These are phyloP conservation scores for Bibio marci DNA, from an alignment of 2,888 invertebrate genomes.

Conservation along the genomic window DNA sequence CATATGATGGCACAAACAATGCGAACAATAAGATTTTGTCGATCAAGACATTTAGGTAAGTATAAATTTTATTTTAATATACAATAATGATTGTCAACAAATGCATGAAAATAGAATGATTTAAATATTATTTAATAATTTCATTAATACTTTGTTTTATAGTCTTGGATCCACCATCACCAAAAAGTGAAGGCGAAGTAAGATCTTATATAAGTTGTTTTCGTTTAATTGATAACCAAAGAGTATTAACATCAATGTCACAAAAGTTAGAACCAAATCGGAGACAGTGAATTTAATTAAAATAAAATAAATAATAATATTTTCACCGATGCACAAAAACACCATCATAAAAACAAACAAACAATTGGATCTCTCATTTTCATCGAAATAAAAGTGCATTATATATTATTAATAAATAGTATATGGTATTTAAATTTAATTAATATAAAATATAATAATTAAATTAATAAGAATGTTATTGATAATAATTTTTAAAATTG, in stretches of 20 bases:
- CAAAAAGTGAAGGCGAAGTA: conserved; percentile 51
- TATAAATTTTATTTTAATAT: conserved; percentile 4
- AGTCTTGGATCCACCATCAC: conserved; percentile 47
- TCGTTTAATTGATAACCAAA: conserved; percentile 63
- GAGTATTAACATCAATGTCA: conserved; percentile 57
- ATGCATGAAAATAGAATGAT: no score
- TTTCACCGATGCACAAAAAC: no score
- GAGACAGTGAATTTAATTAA: conserved; percentile 10
- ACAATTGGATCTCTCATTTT: no score
- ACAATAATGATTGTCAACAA: neutral
- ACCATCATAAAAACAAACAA: no score
- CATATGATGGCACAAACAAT: conserved; percentile 74
- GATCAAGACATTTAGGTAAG: conserved; percentile 50
- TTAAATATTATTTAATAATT: neutral
- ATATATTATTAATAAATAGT: no score
- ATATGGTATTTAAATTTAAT: no score
- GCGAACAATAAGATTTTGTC: conserved; percentile 56
- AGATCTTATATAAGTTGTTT: conserved; percentile 53
- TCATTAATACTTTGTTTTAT: conserved; percentile 1
- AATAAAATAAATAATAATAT: no score
- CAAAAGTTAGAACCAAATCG: conserved; percentile 54
- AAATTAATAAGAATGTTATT: no score
- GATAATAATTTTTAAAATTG: no score
- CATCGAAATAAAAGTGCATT: no score
- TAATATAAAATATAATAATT: no score